Percentiles rank a stretch among this genome's conserved stretches.
Conservation (phyloP, 2,113 vertebrate genomes). For the Dryoscopus gambensis region DNA sequence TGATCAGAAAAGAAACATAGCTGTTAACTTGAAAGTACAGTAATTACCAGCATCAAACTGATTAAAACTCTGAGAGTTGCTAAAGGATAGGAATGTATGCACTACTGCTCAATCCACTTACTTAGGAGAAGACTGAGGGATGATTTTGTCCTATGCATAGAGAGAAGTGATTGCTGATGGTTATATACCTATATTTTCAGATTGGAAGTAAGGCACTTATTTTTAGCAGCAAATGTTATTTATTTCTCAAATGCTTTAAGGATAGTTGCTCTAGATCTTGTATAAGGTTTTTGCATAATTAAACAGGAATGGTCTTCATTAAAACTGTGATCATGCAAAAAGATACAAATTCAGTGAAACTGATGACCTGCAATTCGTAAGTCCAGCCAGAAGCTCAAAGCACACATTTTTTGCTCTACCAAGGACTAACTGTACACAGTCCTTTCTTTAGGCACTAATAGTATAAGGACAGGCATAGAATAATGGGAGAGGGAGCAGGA, state of each 20-base stretch:
- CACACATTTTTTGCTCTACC: background rate
- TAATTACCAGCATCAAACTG: background rate
- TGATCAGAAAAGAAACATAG: background rate
- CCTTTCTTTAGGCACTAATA: background rate
- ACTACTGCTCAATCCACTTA: background rate
- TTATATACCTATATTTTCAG: background rate
- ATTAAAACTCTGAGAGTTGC: background rate
- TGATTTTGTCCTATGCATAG: background rate
- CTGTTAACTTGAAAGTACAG: background rate
- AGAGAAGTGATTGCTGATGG: background rate
- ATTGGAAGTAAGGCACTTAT: background rate
- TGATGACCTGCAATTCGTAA: background rate
- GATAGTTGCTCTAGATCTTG: background rate
- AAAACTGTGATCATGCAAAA: background rate
- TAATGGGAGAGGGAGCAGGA: background rate
- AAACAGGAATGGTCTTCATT: background rate
- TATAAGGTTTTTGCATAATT: background rate
- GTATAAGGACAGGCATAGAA: background rate
- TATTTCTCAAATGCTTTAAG: background rate
- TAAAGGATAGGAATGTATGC: background rate
- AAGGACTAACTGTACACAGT: background rate
- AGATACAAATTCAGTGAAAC: background rate
- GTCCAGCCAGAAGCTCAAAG: background rate
- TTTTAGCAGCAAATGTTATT: background rate
- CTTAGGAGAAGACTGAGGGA: background rate